Conservation (phyloP, 64 coral and sea anemone genomes). For the Platygyra sinensis region DNA sequence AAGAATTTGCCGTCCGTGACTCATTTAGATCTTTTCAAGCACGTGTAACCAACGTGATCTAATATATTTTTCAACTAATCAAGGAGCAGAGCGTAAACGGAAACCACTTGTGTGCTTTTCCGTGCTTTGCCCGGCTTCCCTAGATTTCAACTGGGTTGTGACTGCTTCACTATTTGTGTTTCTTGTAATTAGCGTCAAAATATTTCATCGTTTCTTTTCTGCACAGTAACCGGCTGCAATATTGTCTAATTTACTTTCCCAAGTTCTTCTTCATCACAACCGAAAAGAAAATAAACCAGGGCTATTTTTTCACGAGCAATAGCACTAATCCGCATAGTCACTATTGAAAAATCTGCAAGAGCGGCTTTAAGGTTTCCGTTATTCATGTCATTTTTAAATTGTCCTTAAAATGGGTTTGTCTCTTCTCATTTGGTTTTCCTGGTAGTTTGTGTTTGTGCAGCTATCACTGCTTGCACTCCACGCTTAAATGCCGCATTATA, state of each 20-base stretch:
- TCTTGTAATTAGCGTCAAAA: too few species aligned
- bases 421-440: constrained; percentile 42
- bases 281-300: background rate
- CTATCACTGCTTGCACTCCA: constrained; percentile 63
- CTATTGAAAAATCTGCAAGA: background rate
- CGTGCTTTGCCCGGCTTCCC: too few species aligned
- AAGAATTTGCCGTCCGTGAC: too few species aligned
- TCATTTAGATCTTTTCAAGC: too few species aligned
- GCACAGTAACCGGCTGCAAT: background rate
- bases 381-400: background rate
- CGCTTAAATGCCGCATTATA: constrained; percentile 76
- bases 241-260: background rate
- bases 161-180: too few species aligned
- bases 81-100: too few species aligned
- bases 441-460: constrained; percentile 16
- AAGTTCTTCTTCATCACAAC: background rate
- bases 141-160: too few species aligned
- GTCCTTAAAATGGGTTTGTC: background rate
- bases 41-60: too few species aligned
- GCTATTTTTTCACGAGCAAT: background rate
- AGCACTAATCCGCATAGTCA: background rate
- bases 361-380: background rate
- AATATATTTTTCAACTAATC: too few species aligned
- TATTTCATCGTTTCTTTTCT: too few species aligned
- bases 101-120: too few species aligned